Conservation (phyloP, 2,113 vertebrate species). For the Nematolebias whitei region DNA sequence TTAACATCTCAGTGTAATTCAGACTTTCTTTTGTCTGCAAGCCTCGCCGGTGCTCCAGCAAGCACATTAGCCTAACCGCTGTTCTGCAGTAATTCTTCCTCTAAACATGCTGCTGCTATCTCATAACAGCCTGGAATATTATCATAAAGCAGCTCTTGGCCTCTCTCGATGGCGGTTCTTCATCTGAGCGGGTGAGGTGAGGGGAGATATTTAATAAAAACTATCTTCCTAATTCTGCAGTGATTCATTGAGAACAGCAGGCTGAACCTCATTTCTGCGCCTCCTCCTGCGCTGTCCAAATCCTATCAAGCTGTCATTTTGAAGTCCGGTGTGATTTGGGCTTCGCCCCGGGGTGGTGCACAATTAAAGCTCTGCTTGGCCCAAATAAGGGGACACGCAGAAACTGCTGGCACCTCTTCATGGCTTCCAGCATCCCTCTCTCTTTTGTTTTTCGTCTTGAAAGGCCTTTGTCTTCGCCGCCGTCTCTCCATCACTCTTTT, state of each 20-base stretch:
- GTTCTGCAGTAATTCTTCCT: background rate
- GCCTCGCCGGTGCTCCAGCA: conserved; percentile 28
- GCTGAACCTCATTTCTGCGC: conserved; percentile 28
- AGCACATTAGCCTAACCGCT: conserved; percentile 54
- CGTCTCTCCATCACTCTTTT: conserved; percentile 5
- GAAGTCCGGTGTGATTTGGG: conserved; percentile 72
- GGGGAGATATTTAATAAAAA: conserved; percentile 45
- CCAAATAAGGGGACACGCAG: conserved; percentile 81
- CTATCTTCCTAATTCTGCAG: conserved; percentile 27
- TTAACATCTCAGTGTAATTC: conserved; percentile 44
- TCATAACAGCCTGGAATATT: conserved; percentile 14
- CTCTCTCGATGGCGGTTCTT: conserved; percentile 34
- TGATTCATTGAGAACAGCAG: conserved; percentile 57
- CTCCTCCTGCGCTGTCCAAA: conserved; percentile 55
- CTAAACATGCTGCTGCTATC: conserved; percentile 32
- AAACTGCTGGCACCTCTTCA: conserved; percentile 90
- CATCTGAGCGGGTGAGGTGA: conserved; percentile 13
- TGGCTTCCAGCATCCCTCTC: conserved; percentile 90
- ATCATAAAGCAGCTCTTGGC: conserved; percentile 22
- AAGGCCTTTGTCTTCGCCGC: conserved; percentile 33
- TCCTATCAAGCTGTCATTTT: conserved; percentile 76
- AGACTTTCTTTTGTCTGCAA: conserved; percentile 47
- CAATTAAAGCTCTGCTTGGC: conserved; percentile 87
- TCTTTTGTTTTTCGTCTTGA: conserved; percentile 13
- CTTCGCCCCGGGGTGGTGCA: conserved; percentile 65